Evolutionary conservation across 1,140 invertebrate genomes (phyloP), one percentile per base, ranked within the genome.

Genomic region (Platyscapa corneri): DNA sequence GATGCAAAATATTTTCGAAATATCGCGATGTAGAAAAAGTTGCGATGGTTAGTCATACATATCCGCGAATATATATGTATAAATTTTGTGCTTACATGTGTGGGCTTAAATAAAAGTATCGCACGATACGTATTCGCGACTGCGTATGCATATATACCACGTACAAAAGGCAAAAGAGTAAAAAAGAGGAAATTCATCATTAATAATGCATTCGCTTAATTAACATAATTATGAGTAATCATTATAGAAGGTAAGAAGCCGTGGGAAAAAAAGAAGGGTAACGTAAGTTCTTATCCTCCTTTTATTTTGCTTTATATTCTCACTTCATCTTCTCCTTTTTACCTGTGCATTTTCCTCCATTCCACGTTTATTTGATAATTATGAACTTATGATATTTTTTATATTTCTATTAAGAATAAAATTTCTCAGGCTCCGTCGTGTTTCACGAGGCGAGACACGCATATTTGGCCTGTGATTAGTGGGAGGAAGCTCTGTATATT

Each of bases 201-300:
- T 86, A 82, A 86, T 86, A 82, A 82, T 77, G 72, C 72, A 67
- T 86, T 86, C 42, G 42, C 6, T 37, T 77, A 86, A 82, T 86
- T 86, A 82, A 74, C 79, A 86, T 86, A 82, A 82, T 86, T 82
- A 86, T 82, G 84, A 86, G 84, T 86, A 86, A 86, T 86, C 74
- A 82, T 53, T 2, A 32, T 3, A 70, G 39, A 53, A 49, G 42
- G 30, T 30, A 49, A 67, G 60, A 34, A 82, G n/a, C 32, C 84
- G 79, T 86, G 79, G 56, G 79, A 84, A 46, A 67, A 42, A 46
- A 76, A 82, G 42, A 72, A 75, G 74, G 10, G 0, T 20, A 10
- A 60, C 72, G 7, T 27, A 83, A 42, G 76, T 75, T 74, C 32
- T 85, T 30, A 39, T 32, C 64, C 64, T 76, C 27, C 49, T 12